phyloP scores from a whole-genome alignment of 2,797 vertebrate species.

The Eidolon dupreanum region DNA sequence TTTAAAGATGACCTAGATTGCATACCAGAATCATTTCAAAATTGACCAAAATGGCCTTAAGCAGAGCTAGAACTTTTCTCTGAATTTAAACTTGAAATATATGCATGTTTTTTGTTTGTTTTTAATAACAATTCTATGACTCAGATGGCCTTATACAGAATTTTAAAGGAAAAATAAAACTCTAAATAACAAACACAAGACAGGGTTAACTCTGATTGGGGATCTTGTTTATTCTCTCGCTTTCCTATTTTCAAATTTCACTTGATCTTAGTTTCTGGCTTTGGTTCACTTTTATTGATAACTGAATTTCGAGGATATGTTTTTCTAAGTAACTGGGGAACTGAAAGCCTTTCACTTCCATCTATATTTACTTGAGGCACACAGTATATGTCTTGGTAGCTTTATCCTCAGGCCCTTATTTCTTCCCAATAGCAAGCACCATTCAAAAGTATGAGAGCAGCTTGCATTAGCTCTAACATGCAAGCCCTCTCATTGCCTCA shows the following conservation, averaged over 20 bases:
- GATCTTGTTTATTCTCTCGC: conserved; percentile 30
- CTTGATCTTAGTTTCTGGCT: conserved; percentile 22
- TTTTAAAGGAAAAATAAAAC: neutral
- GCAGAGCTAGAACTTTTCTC: conserved; percentile 4
- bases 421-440: conserved; percentile 19
- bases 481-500: conserved; percentile 63
- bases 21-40: neutral
- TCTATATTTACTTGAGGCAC: neutral
- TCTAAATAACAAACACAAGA: neutral
- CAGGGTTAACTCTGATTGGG: neutral
- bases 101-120: neutral
- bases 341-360: conserved; percentile 54
- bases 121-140: neutral
- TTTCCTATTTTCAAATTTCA: conserved; percentile 31
- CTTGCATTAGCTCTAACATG: conserved; percentile 69
- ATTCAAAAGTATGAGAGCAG: conserved; percentile 64
- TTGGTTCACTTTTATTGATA: conserved; percentile 37
- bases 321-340: conserved; percentile 48
- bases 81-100: conserved; percentile 37
- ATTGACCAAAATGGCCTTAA: neutral
- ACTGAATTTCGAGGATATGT: conserved; percentile 41
- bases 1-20: conserved; percentile 35
- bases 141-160: neutral
- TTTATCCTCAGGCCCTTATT: conserved; percentile 60
- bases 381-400: conserved; percentile 35